These are phyloP conservation scores for Drymonia ruficornis DNA, from an alignment of 2,888 invertebrate genomes.

Conservation along the genomic window DNA sequence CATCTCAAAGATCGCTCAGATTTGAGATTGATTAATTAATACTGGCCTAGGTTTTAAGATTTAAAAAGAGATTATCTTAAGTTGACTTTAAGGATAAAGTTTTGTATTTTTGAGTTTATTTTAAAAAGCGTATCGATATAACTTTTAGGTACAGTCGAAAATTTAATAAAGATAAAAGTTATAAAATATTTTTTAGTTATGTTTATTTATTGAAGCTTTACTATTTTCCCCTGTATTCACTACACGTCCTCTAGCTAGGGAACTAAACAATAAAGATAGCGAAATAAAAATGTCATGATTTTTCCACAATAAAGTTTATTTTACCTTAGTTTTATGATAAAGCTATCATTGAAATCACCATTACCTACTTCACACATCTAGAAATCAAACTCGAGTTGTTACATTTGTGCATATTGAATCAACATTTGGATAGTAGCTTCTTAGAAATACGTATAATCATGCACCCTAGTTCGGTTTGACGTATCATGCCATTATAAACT, in stretches of 20 bases:
- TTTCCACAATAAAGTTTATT: slow-evolving; percentile 56
- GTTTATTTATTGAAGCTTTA: neutral
- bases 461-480: neutral
- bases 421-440: slow-evolving; percentile 30
- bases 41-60: slow-evolving; percentile 9
- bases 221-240: no score
- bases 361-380: slow-evolving; percentile 38
- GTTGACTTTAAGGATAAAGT: slow-evolving; percentile 20
- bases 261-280: no score
- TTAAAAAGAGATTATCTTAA: slow-evolving; percentile 30
- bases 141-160: slow-evolving; percentile 19
- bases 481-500: neutral
- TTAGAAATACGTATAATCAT: slow-evolving; percentile 11
- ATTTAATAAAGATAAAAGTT: slow-evolving; percentile 29
- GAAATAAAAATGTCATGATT: neutral
- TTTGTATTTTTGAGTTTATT: slow-evolving; percentile 38
- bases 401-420: slow-evolving; percentile 37
- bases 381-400: slow-evolving; percentile 26
- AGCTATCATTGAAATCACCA: slow-evolving; percentile 56
- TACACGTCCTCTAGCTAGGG: no score
- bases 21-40: no score
- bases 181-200: slow-evolving; percentile 4
- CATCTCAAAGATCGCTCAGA: no score
- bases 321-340: slow-evolving; percentile 51
- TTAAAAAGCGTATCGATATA: slow-evolving; percentile 23